phyloP scores from a whole-genome alignment of 2,888 invertebrate genomes.

The Drosophila neotestacea region DNA sequence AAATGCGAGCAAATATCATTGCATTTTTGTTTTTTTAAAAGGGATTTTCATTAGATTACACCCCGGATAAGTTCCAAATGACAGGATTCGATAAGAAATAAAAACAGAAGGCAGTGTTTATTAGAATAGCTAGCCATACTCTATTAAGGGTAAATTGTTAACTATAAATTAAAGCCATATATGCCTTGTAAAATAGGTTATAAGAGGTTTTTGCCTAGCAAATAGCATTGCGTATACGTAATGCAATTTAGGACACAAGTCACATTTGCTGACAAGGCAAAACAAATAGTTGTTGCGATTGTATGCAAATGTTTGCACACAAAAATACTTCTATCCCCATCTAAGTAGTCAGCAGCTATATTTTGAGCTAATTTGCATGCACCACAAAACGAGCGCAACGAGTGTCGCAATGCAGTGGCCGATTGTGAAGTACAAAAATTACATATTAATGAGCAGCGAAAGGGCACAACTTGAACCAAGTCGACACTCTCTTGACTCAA shows the following conservation, averaged over 20 bases:
- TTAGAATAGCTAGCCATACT: background rate
- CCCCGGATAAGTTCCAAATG: background rate
- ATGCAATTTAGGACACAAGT: conserved; percentile 32
- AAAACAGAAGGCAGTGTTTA: background rate
- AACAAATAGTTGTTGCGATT: conserved; percentile 45
- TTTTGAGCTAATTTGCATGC: conserved; percentile 65
- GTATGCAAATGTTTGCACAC: conserved; percentile 51
- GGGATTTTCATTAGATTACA: background rate
- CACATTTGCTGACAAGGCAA: conserved; percentile 27
- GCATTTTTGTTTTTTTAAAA: conserved; percentile 6
- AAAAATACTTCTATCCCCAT: conserved; percentile 41
- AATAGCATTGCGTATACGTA: conserved; percentile 47
- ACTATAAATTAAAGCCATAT: background rate
- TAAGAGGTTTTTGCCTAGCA: background rate
- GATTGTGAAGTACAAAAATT: conserved; percentile 35
- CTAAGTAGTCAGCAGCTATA: conserved; percentile 19
- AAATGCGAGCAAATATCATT: conserved; percentile 23
- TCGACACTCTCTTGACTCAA: conserved; percentile 9
- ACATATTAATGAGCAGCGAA: conserved; percentile 50
- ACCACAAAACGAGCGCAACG: conserved; percentile 34
- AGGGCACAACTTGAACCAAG: conserved; percentile 3
- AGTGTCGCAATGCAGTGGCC: conserved; percentile 53
- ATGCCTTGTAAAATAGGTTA: background rate
- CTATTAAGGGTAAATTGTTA: background rate
- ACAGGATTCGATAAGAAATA: background rate